Conservation (phyloP, 2,797 vertebrate species). For the Lophius americanus region DNA sequence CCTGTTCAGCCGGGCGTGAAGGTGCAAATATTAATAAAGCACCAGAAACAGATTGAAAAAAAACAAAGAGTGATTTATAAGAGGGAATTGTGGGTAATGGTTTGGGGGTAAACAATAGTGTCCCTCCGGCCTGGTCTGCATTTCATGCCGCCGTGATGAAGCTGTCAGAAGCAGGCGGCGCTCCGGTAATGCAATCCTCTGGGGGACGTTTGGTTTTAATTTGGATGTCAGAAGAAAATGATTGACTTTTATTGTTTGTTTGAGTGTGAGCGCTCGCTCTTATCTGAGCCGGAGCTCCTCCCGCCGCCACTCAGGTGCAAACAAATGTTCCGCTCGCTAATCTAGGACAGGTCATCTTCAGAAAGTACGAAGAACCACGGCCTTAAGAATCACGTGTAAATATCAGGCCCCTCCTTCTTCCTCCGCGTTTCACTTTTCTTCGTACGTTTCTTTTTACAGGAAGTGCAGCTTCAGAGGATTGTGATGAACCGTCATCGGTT, state of each 20-base stretch:
- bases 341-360: conserved; percentile 13
- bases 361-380: no score
- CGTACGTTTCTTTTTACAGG: no score
- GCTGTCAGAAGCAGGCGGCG: conserved; percentile 70
- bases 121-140: conserved; percentile 72
- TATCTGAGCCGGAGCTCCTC: conserved; percentile 13
- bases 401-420: no score
- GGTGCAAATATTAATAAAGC: conserved; percentile 74
- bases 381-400: no score
- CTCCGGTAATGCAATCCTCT: conserved; percentile 67
- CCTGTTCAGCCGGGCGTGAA: conserved; percentile 68
- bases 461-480: no score
- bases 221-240: conserved; percentile 74
- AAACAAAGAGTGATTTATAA: conserved; percentile 66
- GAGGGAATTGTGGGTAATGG: conserved; percentile 65
- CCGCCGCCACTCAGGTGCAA: conserved; percentile 23
- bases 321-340: conserved; percentile 35
- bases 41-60: conserved; percentile 56
- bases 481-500: no score
- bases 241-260: conserved; percentile 69
- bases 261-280: neutral
- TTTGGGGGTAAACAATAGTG: conserved; percentile 72
- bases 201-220: conserved; percentile 75
- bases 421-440: no score
- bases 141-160: conserved; percentile 75